These are phyloP conservation scores for Borostomias antarcticus DNA, from an alignment of 2,797 vertebrate genomes.

Conservation along the genomic window DNA sequence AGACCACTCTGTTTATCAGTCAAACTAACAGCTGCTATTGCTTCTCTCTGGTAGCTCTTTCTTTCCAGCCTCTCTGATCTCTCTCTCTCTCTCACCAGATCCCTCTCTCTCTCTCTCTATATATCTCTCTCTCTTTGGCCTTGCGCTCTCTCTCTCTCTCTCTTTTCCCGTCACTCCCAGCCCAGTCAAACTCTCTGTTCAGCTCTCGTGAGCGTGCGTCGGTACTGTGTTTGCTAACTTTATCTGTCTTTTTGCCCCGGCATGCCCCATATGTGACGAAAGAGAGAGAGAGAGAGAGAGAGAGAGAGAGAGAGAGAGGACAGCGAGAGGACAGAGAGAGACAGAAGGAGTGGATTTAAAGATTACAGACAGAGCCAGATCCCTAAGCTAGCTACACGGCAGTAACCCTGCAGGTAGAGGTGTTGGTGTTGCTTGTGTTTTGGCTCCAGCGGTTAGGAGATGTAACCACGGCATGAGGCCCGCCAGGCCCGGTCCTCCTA, in stretches of 20 bases:
- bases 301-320: not conserved
- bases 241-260: conserved; percentile 62
- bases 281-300: not conserved
- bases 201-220: conserved; percentile 53
- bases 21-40: conserved; percentile 7
- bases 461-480: too few relatives aligned
- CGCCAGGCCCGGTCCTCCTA: too few relatives aligned
- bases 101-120: conserved; percentile 52
- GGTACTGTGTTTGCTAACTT: conserved; percentile 43
- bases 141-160: conserved; percentile 21
- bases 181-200: conserved; percentile 31
- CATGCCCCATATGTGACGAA: not conserved
- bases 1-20: conserved; percentile 22
- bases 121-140: conserved; percentile 7
- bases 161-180: conserved; percentile 11
- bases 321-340: not conserved
- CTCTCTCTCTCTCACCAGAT: too few relatives aligned
- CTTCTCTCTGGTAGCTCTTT: conserved; percentile 3
- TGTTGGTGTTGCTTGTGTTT: too few relatives aligned
- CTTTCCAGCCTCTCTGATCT: not conserved
- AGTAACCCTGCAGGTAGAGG: too few relatives aligned
- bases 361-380: too few relatives aligned
- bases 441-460: too few relatives aligned
- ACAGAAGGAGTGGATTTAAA: not conserved
- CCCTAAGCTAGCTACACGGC: too few relatives aligned